A percentile compares a stretch with the other conserved stretches of the same genome.
phyloP scores from a whole-genome alignment of 2,888 invertebrate species.

The Ectropis crepuscularia region DNA sequence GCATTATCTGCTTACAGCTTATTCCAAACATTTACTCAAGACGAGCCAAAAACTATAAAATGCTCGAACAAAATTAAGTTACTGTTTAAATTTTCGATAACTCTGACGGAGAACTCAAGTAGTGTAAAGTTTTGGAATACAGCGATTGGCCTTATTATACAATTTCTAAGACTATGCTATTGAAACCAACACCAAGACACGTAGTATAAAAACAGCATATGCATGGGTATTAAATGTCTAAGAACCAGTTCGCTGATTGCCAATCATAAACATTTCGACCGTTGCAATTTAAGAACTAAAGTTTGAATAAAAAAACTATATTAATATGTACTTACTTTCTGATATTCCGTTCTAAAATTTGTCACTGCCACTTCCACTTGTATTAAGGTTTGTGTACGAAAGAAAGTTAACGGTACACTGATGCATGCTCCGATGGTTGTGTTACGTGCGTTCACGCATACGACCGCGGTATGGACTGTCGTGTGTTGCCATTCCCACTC shows the following conservation, averaged over 20 bases:
- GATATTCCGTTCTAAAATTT: background rate
- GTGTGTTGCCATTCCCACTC: conserved; percentile 32
- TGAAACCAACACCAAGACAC: too few relatives aligned
- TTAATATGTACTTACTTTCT: conserved; percentile 13
- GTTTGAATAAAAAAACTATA: background rate
- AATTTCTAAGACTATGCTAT: too few relatives aligned
- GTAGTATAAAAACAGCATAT: background rate
- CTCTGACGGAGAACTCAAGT: too few relatives aligned
- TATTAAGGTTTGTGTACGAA: conserved; percentile 13
- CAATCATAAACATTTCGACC: conserved; percentile 13
- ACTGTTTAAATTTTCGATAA: too few relatives aligned
- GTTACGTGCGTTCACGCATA: conserved; percentile 27
- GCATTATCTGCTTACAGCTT: too few relatives aligned
- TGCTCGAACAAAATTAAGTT: too few relatives aligned
- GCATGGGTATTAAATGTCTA: background rate
- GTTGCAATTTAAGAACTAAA: conserved; percentile 7
- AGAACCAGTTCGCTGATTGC: conserved; percentile 15
- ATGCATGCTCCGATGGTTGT: conserved; percentile 9
- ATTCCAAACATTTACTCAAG: too few relatives aligned
- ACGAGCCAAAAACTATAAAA: too few relatives aligned
- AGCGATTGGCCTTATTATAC: too few relatives aligned
- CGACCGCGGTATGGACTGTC: conserved; percentile 31
- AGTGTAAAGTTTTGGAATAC: too few relatives aligned
- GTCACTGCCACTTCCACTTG: conserved; percentile 18
- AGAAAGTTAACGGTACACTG: conserved; percentile 29